Evolutionary conservation across 64 coral and sea anemone species (phyloP).

Genomic region (Astreopora myriophthalma): DNA sequence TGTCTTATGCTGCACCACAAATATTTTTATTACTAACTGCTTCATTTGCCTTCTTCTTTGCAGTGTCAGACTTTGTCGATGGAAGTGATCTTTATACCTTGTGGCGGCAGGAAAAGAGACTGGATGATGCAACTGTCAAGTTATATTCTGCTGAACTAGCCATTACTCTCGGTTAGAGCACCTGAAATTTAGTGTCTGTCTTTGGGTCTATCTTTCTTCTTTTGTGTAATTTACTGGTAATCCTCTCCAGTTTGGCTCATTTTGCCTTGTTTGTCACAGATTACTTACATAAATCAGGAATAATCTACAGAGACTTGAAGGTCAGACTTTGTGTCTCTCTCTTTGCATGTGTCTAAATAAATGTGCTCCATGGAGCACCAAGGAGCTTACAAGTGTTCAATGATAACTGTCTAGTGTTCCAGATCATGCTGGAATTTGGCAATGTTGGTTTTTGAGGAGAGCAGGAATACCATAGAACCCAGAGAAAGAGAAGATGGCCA

Average conservation of each 20-base stretch:
- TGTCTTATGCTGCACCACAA: neutral
- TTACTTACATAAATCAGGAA: constrained; percentile 74
- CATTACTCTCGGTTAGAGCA: constrained; percentile 45
- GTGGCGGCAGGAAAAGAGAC: constrained; percentile 60
- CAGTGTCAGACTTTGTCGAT: constrained; percentile 82
- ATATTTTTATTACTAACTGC: neutral
- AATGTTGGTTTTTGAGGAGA: no score
- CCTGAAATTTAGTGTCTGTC: neutral
- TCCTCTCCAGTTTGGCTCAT: neutral
- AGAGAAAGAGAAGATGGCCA: no score
- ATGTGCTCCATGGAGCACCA: no score
- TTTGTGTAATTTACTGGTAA: neutral
- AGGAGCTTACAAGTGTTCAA: no score
- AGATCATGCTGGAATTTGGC: no score
- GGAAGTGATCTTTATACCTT: constrained; percentile 71
- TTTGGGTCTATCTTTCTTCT: neutral
- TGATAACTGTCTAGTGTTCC: no score
- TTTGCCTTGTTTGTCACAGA: constrained; percentile 11
- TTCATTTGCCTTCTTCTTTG: neutral
- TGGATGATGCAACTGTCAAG: constrained; percentile 42
- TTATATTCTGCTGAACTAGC: constrained; percentile 63
- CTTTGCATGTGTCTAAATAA: no score
- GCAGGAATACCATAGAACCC: no score
- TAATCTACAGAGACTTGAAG: constrained; percentile 91
- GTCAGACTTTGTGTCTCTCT: constrained; percentile 2